Base-by-base conservation (phyloP, 2,797 vertebrate genomes). In the Pipistrellus pipistrellus region DNA sequence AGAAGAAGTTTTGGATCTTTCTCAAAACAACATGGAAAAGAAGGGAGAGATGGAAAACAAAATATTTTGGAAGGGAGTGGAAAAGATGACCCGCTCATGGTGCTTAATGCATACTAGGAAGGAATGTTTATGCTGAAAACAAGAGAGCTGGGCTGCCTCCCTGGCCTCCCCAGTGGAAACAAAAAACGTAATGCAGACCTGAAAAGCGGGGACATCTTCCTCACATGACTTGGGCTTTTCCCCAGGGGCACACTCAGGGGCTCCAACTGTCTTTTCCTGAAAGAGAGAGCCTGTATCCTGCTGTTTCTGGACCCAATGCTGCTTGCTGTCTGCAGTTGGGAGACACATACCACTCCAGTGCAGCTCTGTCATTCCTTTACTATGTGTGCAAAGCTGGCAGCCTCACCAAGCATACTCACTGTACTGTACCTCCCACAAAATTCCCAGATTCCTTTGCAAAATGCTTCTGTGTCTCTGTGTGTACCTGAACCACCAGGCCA, bases 31-130 rank as follows among this genome's bases (percentile, higher is more conserved):
- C 66, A 78, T 71, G 88, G 85, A 96, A 96, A 94, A 96, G 85
- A 90, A 95, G 59, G 35, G 57, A 94, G 94, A 97, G 77, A 88
- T 93, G 83, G 91, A 94, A 97, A 95, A 89, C 82, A 94, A 94
- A 96, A 77, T 92, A 93, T 95, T 96, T 97, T 94, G 88, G 32
- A 91, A 95, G 68, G 41, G 32, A 35, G 30, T 90, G 83, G 90
- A 96, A 97, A 94, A 96, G 85, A 95, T 88, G 66, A 91, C 62
- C 71, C 46, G 77, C 23, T 90, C 64, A 30, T 17, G 64, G 69
- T 21, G 10, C 69, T 69, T 59, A 59, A 83, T 69, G 44, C 85
- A 92, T 35, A 71, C 18, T 48, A 32, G 32, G 62, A 75, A 92
- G 64, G 83, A 88, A 93, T 93, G 55, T 93, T 94, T 93, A 82